Conservation (phyloP, 92 coral and sea anemone genomes). For the Micromussa lordhowensis region DNA sequence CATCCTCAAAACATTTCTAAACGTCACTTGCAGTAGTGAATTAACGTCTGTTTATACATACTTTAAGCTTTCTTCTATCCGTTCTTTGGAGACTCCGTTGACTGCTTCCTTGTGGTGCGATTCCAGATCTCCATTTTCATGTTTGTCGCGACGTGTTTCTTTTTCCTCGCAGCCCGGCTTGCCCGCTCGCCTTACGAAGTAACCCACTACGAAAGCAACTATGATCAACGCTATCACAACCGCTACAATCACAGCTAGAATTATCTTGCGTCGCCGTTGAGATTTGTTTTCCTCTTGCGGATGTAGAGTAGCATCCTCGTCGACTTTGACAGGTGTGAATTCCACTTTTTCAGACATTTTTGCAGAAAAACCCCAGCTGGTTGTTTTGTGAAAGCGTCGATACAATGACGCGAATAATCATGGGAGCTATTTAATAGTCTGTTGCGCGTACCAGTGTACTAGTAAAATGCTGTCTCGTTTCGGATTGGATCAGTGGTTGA, state of each 20-base stretch:
- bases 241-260: slow-evolving; percentile 43
- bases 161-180: slow-evolving; percentile 7
- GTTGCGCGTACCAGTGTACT: neutral
- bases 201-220: slow-evolving; percentile 69
- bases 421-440: neutral
- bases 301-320: slow-evolving; percentile 22
- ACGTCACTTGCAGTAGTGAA: neutral
- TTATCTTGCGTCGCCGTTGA: slow-evolving; percentile 27
- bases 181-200: slow-evolving; percentile 50
- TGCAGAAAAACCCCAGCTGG: neutral
- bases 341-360: slow-evolving; percentile 48
- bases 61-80: slow-evolving; percentile 50
- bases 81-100: slow-evolving; percentile 28
- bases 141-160: neutral
- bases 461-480: neutral
- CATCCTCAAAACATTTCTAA: too few species aligned
- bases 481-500: neutral
- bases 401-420: neutral
- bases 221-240: slow-evolving; percentile 55
- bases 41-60: neutral
- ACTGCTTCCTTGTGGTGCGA: slow-evolving; percentile 16
- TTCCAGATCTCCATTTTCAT: neutral
- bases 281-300: slow-evolving; percentile 23
- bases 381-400: neutral
- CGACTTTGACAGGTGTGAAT: slow-evolving; percentile 42